phyloP scores from a whole-genome alignment of 2,888 invertebrate species.

The Diplolepis rosae region DNA sequence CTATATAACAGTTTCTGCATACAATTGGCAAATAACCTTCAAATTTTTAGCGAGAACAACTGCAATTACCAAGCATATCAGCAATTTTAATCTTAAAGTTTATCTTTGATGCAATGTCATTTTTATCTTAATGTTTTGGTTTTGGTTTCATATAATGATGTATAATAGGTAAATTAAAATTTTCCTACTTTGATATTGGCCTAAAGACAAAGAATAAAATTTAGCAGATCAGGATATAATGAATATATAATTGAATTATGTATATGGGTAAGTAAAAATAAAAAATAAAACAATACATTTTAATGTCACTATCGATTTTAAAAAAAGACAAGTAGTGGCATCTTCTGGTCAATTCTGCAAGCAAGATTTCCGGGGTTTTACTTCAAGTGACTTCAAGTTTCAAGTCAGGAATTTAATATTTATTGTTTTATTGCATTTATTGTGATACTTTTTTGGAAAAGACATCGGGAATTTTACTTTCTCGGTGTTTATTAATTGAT shows the following conservation, averaged over 20 bases:
- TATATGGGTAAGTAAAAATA: neutral
- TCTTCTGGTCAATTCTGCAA: neutral
- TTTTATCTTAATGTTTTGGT: neutral
- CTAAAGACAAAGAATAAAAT: neutral
- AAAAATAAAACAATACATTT: neutral
- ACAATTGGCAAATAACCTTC: neutral
- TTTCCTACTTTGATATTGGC: neutral
- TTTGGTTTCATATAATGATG: neutral
- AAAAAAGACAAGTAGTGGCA: neutral
- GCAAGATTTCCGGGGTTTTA: neutral
- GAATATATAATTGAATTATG: neutral
- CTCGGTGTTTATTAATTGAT: neutral
- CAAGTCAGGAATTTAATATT: neutral
- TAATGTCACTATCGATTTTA: constrained; percentile 3
- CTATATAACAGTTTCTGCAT: neutral
- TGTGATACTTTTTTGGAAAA: neutral
- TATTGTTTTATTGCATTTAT: too few species aligned
- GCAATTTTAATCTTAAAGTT: neutral
- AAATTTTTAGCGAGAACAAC: too few species aligned
- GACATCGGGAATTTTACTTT: neutral
- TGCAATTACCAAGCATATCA: too few species aligned
- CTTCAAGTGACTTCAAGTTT: too few species aligned
- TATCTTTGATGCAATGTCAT: neutral
- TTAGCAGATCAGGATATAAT: neutral
- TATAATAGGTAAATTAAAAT: neutral